These are phyloP conservation scores for Oeneis ivallda DNA, from an alignment of 2,888 invertebrate genomes.

Conservation along the genomic window DNA sequence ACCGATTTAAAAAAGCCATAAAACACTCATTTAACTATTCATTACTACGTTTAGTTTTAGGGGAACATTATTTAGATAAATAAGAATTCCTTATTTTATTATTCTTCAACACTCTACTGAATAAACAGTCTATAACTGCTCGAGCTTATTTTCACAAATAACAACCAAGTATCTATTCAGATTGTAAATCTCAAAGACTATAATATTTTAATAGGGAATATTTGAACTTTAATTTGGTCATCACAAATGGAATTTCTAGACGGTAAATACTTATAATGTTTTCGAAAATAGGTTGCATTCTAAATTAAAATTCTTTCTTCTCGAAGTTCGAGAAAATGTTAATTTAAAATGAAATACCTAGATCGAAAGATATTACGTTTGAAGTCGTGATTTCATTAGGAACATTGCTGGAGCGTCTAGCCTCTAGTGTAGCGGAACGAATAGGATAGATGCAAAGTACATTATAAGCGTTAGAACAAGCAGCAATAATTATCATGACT, in stretches of 20 bases:
- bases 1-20: too few species aligned
- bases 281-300: slow-evolving; percentile 10
- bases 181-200: slow-evolving; percentile 7
- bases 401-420: too few species aligned
- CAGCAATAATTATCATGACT: too few species aligned
- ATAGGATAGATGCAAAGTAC: too few species aligned
- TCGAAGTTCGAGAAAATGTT: slow-evolving; percentile 6
- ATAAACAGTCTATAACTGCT: too few species aligned
- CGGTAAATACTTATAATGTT: background rate
- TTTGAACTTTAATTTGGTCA: slow-evolving; percentile 17
- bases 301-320: slow-evolving; percentile 5
- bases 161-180: background rate
- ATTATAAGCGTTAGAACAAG: too few species aligned
- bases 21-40: too few species aligned
- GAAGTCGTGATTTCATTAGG: background rate
- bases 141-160: background rate
- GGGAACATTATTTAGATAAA: too few species aligned
- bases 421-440: too few species aligned
- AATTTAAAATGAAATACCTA: background rate
- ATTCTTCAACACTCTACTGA: too few species aligned
- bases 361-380: background rate
- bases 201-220: slow-evolving; percentile 9
- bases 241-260: slow-evolving; percentile 6
- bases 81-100: too few species aligned
- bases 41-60: too few species aligned